These are phyloP conservation scores for Salvelinus alpinus DNA, from an alignment of 2,113 vertebrate genomes.

Conservation along the genomic window DNA sequence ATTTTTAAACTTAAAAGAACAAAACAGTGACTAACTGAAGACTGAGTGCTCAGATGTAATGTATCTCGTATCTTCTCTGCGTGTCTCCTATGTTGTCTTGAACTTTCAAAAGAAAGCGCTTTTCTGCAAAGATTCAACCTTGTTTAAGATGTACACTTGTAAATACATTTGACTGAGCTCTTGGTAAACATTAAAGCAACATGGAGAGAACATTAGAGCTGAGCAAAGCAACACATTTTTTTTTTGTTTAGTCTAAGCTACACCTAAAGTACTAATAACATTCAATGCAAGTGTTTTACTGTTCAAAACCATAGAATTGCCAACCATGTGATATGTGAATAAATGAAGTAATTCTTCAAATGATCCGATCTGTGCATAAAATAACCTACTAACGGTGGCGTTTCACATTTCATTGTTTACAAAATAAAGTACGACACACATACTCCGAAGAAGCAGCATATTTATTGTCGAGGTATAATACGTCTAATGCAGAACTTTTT, in stretches of 20 bases:
- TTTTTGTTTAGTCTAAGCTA: constrained; percentile 23
- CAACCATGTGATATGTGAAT: constrained; percentile 32
- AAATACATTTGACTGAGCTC: constrained; percentile 38
- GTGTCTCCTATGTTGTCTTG: background rate
- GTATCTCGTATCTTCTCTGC: background rate
- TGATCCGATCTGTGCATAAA: constrained; percentile 29
- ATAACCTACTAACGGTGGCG: constrained; percentile 19
- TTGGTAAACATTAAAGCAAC: constrained; percentile 63
- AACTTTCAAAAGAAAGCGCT: background rate
- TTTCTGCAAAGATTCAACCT: constrained; percentile 32
- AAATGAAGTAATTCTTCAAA: constrained; percentile 45
- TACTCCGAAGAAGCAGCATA: constrained; percentile 64
- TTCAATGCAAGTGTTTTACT: no score
- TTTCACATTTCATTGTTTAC: constrained; percentile 55
- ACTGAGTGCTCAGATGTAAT: constrained; percentile 44
- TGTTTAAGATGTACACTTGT: constrained; percentile 53
- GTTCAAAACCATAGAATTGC: background rate
- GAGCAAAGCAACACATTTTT: background rate
- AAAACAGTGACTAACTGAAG: constrained; percentile 50
- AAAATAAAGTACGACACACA: constrained; percentile 55
- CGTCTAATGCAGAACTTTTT: constrained; percentile 13
- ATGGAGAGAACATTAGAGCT: constrained; percentile 48
- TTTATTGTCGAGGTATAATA: constrained; percentile 68
- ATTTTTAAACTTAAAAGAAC: constrained; percentile 43
- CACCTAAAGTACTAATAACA: no score